Evolutionary conservation across 2,113 vertebrate genomes (phyloP).

Genomic region (Merops nubicus): DNA sequence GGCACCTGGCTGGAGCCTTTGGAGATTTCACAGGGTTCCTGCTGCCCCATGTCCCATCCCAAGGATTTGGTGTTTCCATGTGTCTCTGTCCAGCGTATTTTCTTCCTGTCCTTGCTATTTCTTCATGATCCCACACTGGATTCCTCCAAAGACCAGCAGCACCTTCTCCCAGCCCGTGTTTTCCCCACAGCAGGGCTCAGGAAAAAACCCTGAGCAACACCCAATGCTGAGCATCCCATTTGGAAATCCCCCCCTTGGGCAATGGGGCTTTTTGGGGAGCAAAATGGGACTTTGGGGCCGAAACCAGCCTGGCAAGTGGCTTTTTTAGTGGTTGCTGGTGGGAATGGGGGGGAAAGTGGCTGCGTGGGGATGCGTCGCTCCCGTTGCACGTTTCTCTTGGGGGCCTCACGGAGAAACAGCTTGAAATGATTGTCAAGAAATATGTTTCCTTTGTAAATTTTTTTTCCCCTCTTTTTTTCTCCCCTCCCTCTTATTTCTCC

Average conservation of each 20-base stretch:
- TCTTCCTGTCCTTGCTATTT: not conserved
- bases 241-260: not conserved
- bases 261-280: not conserved
- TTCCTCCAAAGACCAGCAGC: not conserved
- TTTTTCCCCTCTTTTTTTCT: not conserved
- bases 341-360: not conserved
- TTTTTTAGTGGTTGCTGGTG: not conserved
- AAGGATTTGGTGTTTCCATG: fast-evolving
- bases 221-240: fast-evolving
- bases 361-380: not conserved
- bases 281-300: not conserved
- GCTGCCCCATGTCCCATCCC: not conserved
- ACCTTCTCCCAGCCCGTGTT: fast-evolving
- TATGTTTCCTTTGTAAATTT: not conserved
- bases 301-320: not conserved
- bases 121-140: not conserved
- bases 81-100: not conserved
- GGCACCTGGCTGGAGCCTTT: not conserved
- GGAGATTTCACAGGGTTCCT: fast-evolving
- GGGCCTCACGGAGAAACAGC: fast-evolving
- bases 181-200: fast-evolving
- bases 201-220: not conserved
- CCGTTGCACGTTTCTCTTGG: too few relatives aligned
- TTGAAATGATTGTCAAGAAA: not conserved
- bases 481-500: not conserved